These are phyloP conservation scores for Oxygymnocypris stewartii DNA, from an alignment of 2,113 vertebrate species.

Conservation along the genomic window DNA sequence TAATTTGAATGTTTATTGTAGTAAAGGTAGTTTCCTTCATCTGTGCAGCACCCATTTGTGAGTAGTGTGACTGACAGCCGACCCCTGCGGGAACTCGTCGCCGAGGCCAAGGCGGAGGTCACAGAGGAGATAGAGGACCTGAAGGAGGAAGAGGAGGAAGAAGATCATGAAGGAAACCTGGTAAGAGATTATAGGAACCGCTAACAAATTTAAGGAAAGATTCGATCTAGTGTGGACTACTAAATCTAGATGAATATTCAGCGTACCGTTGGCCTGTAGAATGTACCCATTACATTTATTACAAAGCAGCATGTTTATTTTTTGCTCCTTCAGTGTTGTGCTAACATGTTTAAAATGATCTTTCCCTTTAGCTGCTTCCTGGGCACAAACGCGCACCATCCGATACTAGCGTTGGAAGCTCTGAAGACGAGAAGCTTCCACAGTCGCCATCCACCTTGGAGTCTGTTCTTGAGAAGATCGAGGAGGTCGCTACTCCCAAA, in stretches of 20 bases:
- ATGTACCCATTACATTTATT: neutral
- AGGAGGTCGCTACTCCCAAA: constrained; percentile 61
- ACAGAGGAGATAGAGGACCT: constrained; percentile 96
- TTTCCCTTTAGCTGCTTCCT: constrained; percentile 58
- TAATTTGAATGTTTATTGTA: neutral
- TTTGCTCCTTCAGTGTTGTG: neutral
- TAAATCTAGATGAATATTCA: neutral
- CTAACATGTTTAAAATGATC: neutral
- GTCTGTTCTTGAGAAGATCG: constrained; percentile 87
- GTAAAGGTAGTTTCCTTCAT: neutral
- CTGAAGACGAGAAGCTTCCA: constrained; percentile 94
- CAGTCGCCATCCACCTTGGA: constrained; percentile 89
- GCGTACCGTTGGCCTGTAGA: neutral
- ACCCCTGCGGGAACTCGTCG: constrained; percentile 92
- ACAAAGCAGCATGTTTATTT: neutral
- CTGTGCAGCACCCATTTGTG: constrained; percentile 89
- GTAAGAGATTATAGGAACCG: constrained; percentile 68
- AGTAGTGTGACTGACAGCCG: constrained; percentile 80
- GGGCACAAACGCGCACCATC: constrained; percentile 93
- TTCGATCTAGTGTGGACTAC: neutral
- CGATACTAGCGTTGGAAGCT: constrained; percentile 91
- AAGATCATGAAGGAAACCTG: constrained; percentile 87
- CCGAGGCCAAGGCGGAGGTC: constrained; percentile 98
- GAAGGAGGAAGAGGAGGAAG: constrained; percentile 97
- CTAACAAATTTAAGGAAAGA: neutral